Evolutionary conservation across 2,888 invertebrate genomes (phyloP), one percentile per base, ranked within the genome.

Genomic region (Cotesia congregata): DNA sequence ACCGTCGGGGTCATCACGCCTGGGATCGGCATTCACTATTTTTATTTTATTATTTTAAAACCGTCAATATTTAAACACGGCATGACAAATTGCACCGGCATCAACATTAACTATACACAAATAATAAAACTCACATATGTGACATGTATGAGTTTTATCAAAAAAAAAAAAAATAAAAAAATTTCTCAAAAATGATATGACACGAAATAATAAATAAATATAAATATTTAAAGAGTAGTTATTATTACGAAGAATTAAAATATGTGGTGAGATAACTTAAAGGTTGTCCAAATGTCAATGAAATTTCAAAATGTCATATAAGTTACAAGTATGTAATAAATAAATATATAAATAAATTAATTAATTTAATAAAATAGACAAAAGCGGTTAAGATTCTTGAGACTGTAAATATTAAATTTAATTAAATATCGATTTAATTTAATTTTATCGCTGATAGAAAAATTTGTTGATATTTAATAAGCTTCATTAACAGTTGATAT

Each of bases 231-330:
- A 30, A 30, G 30, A 30, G 30, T 30, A 30, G 30, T 30, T 30
- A 30, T 30, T 30, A 30, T 30, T 30, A 30, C 30, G 30, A 30
- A 30, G 68, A 69, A 73, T 76, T 76, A 61, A 71, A 67, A 67
- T 72, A 71, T 72, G 76, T 69, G 68, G 15, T 41, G 62, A 72
- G 76, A 76, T 64, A 78, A 78, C 74, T 78, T 77, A 82, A 82
- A 82, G 81, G 81, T 82, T 80, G 78, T 79, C 78, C 75, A 82
- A 82, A 82, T 82, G 81, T 80, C 81, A 82, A 80, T 79, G 79
- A 65, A 75, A 72, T 73, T 76, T 77, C 76, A 76, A 82, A 82
- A 82, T 80, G 80, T 77, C 81, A 82, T 73, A 39, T 60, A 72
- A 77, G 75, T 74, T 67, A 61, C 38, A 15, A 41, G 67, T 59